Conservation (phyloP, 2,113 vertebrate species). For the Scophthalmus maximus region DNA sequence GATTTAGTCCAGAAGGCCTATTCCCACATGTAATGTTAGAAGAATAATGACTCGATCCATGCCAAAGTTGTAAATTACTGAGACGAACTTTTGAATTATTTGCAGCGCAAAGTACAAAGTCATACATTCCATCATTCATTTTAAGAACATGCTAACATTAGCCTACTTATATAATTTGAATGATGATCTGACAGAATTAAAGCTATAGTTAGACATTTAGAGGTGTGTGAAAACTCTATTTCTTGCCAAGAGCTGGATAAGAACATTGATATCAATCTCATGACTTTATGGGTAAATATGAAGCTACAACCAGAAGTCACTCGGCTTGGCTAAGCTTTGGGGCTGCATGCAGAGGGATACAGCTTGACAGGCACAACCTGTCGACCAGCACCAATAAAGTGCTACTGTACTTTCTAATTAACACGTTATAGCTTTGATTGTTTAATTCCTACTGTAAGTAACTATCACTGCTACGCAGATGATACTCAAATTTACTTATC, state of each 20-base stretch:
- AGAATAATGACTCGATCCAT: constrained; percentile 11
- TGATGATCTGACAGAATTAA: neutral
- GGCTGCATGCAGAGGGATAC: too few species aligned
- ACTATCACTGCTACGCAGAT: too few species aligned
- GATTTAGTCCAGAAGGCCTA: constrained; percentile 47
- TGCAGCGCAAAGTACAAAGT: neutral
- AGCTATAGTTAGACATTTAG: constrained; percentile 1
- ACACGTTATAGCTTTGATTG: too few species aligned
- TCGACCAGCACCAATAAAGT: too few species aligned
- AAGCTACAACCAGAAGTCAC: neutral
- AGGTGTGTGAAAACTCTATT: neutral
- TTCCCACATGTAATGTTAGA: constrained; percentile 19
- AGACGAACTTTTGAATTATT: neutral
- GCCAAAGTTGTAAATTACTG: neutral
- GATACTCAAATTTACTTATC: too few species aligned
- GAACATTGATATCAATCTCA: neutral
- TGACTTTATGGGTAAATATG: too few species aligned
- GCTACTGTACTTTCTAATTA: too few species aligned
- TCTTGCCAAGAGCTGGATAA: neutral
- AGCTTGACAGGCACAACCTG: too few species aligned
- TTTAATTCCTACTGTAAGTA: too few species aligned
- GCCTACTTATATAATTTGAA: neutral
- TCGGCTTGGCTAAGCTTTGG: too few species aligned
- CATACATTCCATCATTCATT: neutral
- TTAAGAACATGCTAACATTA: neutral